Evolutionary conservation across 2,797 vertebrate species (phyloP), one percentile per base, ranked within the genome.

Genomic region (Urosaurus nigricauda): DNA sequence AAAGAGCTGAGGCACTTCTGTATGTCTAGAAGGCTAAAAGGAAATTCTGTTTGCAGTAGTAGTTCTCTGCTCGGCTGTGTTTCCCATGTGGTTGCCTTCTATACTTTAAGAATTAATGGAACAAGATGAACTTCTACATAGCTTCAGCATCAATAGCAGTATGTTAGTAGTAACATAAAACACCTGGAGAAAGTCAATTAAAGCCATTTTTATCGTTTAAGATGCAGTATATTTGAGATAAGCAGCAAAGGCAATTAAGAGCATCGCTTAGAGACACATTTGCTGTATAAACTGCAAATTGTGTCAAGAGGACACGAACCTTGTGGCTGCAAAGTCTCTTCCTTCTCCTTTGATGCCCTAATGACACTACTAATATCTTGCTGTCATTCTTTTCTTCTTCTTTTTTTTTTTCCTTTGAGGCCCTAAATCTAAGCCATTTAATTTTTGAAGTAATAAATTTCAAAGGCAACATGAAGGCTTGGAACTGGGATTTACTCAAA

Each of bases 381-480:
- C 53, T 77, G 43, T 40, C 56, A 60, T 51, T 56, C 56, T 11
- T 21, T 87, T 77, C 21, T 53, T 21, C 56, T 65, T 91, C 85
- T 82, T 92, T 40, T 87, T 73, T 83, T 92, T 87, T 73, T 83
- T 92, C 85, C 84, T 91, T 92, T 79, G 90, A 95, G 90, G 78
- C 93, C 83, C 47, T 56, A 51, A 63, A n/a, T 75, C 43, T 77
- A 83, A 94, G 90, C 71, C 93, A 85, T 91, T 94, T 93, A 53
- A 94, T 94, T 91, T 92, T 88, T 93, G 87, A 85, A 83, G 65
- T 78, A 91, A 83, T 91, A 83, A n/a, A 83, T 94, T 92, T 92
- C 86, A 96, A 95, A 93, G 83, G 77, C 26, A 91, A 7, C 68
- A 89, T 87, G 92, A 90, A 91, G 63, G 56, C 86, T 83, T 90